Evolutionary conservation across 2,797 vertebrate genomes (phyloP), one percentile per base, ranked within the genome.

Genomic region (Hyperoplus lanceolatus): DNA sequence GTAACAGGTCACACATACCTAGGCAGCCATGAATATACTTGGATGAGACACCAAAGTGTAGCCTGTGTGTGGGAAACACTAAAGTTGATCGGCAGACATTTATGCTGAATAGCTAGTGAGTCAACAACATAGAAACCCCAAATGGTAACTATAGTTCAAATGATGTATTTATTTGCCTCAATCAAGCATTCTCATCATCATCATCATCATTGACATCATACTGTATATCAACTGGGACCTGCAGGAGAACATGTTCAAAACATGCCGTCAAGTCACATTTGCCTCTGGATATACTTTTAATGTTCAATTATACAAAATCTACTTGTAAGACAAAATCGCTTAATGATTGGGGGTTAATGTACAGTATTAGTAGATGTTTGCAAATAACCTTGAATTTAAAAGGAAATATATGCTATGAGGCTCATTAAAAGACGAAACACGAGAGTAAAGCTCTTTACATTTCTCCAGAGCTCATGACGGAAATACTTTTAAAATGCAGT

Each of bases 191-290:
- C 45, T 67, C 13, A 42, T 64, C 29, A 36, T 54, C 5, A 62
- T 46, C 11, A 54, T 21, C 15, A 61, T 6, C 8, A 67, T 59
- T 75, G 2, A 18, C 45, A 50, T 21, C 29, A 18, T 11, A 4
- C 46, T 54, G 55, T 68, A 53, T 21, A 38, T 77, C 68, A 71
- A 12, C 57, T 29, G 68, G 53, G 54, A 61, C 43, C 56, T 16
- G 49, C 18, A 64, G 48, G n/a, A 38, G 15, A 45, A 62, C 38
- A 56, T 6, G 3, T 49, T 61, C 48, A 38, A 14, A 66, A 41
- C 42, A 48, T 43, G 29, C 9, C 41, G 53, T 5, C 29, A 3
- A 29, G 29, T 29, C 29, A 15, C 18, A 29, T 53, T 29, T 10
- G 13, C 48, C 29, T 54, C 12, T 61, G n/a, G 1, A 41, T 7